phyloP scores from a whole-genome alignment of 2,888 invertebrate species.

The Tenthredo distinguenda region DNA sequence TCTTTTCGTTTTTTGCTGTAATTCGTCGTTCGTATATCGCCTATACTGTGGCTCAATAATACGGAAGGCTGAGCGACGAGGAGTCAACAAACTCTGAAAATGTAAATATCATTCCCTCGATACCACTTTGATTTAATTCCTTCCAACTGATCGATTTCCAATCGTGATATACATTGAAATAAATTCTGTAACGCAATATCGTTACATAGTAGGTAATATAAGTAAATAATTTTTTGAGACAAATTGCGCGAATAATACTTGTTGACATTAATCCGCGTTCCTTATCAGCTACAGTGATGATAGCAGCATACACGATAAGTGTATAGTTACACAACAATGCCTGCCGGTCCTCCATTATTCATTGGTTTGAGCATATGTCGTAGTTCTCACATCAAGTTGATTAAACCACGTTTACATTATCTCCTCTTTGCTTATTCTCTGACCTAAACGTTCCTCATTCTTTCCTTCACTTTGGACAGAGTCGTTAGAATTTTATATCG shows the following conservation, averaged over 20 bases:
- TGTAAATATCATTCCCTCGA: conserved; percentile 6
- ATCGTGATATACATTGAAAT: not conserved
- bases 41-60: not conserved
- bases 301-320: conserved; percentile 19
- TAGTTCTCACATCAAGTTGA: conserved; percentile 4
- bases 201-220: not conserved
- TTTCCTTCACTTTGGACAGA: not conserved
- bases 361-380: conserved; percentile 23
- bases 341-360: conserved; percentile 34
- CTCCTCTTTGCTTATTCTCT: not conserved
- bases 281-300: conserved; percentile 42
- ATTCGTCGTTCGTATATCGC: not conserved
- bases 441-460: not conserved
- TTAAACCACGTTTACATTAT: conserved; percentile 15
- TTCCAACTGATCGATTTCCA: not conserved
- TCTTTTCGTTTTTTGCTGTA: not conserved
- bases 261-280: not conserved
- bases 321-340: conserved; percentile 44
- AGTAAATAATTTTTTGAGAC: not conserved
- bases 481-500: not conserved
- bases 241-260: not conserved
- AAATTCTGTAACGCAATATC: not conserved
- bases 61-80: not conserved
- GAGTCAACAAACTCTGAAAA: conserved; percentile 32
- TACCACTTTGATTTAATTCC: not conserved